Evolutionary conservation across 30 jellyfish, hydroid and myxozoan species (phyloP), one percentile per base, ranked within the genome.

Genomic region (Calvadosia cruxmelitensis): DNA sequence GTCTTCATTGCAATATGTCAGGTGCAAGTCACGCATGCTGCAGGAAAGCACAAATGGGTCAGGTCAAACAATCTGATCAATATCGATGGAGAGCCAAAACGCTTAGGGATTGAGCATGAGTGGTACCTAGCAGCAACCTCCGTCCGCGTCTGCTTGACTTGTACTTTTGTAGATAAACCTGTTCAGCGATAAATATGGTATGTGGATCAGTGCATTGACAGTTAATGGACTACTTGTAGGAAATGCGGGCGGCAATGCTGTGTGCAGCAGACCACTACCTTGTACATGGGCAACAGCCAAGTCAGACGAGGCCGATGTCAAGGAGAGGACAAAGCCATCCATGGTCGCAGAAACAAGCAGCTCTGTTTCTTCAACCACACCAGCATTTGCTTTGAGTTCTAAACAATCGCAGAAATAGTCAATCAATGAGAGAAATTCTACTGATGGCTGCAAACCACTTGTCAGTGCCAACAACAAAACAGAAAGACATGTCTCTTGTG

Each of bases 101-200:
- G 24, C 7, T 10, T 57, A n/a, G n/a, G n/a, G n/a, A n/a, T n/a
- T n/a, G n/a, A n/a, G n/a, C n/a, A n/a, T n/a, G n/a, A n/a, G n/a
- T n/a, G n/a, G n/a, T n/a, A 79, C 93, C 78, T 79, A 32, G 97
- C 97, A n/a, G 71, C 84, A 48, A 88, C 73, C 51, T 88, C 95
- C 3, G 84, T 80, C 53, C 53, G 67, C 27, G 67, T 84, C 3
- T 73, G 63, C 25, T 57, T 75, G 63, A 88, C 73, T 64, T 73
- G 74, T 0, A 88, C 94, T 36, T 76, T 68, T 30, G 94, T 71
- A 13, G 95, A 76, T 3, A 88, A 69, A 15, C 97, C 97, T 79
- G 57, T 10, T 27, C 33, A 78, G 26, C 53, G 5, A 67, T 2
- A 71, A 24, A 70, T 28, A 29, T 16, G 20, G 3, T 16, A 68